Evolutionary conservation across 2,797 vertebrate genomes (phyloP).

Genomic region (Myotis daubentonii): DNA sequence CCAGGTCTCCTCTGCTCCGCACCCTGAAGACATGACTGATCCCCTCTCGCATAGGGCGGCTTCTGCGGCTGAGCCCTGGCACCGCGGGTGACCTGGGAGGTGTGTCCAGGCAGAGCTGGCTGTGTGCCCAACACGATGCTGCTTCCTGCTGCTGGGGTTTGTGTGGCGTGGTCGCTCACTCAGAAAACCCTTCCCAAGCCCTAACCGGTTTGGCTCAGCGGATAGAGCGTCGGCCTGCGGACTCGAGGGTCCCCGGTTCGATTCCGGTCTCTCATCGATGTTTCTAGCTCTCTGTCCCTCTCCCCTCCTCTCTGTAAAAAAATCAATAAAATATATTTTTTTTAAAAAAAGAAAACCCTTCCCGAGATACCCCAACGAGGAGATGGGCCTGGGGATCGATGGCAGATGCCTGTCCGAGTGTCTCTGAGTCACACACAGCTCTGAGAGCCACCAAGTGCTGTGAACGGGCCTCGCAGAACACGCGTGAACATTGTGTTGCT

Average conservation of each 20-base stretch:
- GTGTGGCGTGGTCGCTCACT: neutral
- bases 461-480: neutral
- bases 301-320: too few relatives aligned
- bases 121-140: neutral
- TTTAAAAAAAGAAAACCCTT: neutral
- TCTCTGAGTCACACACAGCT: neutral
- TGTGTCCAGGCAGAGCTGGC: neutral
- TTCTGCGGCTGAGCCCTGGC: neutral
- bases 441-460: neutral
- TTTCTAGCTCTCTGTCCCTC: too few relatives aligned
- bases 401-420: neutral
- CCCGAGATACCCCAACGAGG: neutral
- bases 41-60: neutral
- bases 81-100: neutral
- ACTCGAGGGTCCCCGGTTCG: too few relatives aligned
- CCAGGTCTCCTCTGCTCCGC: neutral
- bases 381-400: neutral
- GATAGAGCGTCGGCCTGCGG: too few relatives aligned
- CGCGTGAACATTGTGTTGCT: neutral
- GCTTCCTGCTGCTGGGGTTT: neutral
- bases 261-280: too few relatives aligned
- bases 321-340: too few relatives aligned
- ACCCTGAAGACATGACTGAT: neutral
- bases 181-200: neutral
- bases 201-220: too few relatives aligned